These are phyloP conservation scores for Lithodes maja DNA, from an alignment of 2,888 invertebrate species.

Conservation along the genomic window DNA sequence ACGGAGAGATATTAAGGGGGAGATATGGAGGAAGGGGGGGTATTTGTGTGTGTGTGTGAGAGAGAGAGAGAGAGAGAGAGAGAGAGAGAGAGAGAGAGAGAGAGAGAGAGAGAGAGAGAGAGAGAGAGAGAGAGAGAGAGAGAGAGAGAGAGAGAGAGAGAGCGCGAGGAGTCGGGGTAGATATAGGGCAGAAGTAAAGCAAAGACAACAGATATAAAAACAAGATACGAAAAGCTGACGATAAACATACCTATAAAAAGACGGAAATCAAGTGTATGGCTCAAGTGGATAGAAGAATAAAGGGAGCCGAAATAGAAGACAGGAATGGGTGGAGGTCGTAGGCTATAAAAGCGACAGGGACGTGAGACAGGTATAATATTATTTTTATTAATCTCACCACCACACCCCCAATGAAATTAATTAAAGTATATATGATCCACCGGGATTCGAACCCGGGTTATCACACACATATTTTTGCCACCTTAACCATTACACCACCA, in stretches of 20 bases:
- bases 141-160: background rate
- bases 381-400: too few relatives aligned
- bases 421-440: too few relatives aligned
- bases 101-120: background rate
- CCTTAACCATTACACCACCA: too few relatives aligned
- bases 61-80: slow-evolving; percentile 22
- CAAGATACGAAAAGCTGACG: background rate
- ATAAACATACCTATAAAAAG: background rate
- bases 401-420: too few relatives aligned
- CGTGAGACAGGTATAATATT: background rate
- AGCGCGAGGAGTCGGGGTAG: background rate
- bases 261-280: background rate
- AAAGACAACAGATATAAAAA: background rate
- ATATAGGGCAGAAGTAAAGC: background rate
- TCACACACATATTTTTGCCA: too few relatives aligned
- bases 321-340: background rate
- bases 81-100: background rate
- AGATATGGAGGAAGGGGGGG: background rate
- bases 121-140: background rate
- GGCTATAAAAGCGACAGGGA: slow-evolving; percentile 29
- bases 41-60: background rate
- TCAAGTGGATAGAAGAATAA: background rate
- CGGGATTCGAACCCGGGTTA: too few relatives aligned
- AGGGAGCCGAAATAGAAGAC: background rate
- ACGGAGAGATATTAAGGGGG: background rate